Evolutionary conservation across 2,113 vertebrate genomes (phyloP).

Genomic region (Lanius ludovicianus): DNA sequence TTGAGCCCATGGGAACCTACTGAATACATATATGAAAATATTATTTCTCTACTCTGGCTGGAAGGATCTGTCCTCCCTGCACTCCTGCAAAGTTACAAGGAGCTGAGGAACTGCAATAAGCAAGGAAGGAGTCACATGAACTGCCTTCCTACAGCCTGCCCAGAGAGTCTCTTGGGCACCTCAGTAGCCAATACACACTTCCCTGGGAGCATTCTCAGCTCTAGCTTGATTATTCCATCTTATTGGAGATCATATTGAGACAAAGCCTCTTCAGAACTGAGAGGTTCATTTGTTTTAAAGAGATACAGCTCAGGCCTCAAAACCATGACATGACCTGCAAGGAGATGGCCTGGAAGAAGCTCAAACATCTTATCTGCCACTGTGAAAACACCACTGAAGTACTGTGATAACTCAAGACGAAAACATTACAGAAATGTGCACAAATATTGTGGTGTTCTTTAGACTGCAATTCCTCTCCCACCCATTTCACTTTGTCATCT

Average conservation of each 20-base stretch:
- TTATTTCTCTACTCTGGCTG: background rate
- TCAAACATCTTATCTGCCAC: background rate
- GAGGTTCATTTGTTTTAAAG: background rate
- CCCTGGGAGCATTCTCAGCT: background rate
- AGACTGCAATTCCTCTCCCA: background rate
- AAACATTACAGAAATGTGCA: background rate
- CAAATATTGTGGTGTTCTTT: background rate
- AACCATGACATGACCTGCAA: background rate
- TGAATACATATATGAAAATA: background rate
- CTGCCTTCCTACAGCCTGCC: background rate
- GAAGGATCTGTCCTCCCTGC: background rate
- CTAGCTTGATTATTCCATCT: background rate
- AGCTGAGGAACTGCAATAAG: background rate
- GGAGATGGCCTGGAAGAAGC: background rate
- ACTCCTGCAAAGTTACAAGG: background rate
- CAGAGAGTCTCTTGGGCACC: background rate
- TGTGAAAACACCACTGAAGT: background rate
- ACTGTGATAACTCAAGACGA: background rate
- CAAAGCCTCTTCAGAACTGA: background rate
- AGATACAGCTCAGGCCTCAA: background rate
- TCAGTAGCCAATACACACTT: background rate
- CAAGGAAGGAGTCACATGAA: background rate
- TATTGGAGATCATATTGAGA: background rate
- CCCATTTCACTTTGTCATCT: background rate
- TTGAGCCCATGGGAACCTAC: background rate